Base-by-base conservation (phyloP, 2,113 vertebrate genomes). In the Procavia capensis region DNA sequence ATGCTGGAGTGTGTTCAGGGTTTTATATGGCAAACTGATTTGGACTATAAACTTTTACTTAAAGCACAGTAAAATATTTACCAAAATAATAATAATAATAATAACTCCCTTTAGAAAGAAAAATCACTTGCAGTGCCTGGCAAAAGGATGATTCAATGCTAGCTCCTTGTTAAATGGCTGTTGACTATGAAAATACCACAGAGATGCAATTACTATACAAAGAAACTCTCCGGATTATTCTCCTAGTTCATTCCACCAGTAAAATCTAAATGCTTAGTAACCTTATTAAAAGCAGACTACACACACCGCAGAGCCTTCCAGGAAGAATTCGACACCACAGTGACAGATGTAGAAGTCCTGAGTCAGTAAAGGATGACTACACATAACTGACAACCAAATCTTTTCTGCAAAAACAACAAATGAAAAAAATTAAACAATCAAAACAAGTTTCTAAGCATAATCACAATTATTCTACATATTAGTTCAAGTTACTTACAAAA, bases 161-260 rank as follows among this genome's bases (percentile, higher is more conserved):
- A 66, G 22, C 4, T 93, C 76, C 61, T 90, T 54, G 63, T 57
- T 22, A 78, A 90, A 70, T 25, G 70, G 25, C 29, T 83, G 29
- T 20, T 59, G 20, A 66, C 27, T 31, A 88, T 57, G 61, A 61
- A 91, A 95, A 70, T 31, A 75, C 1, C 78, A 80, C 2, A 93
- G 57, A 57, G 64, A 85, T 91, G 61, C 10, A 91, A 93, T 63
- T 80, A 63, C 36, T 34, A 68, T 34, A 81, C 39, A 89, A 1
- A 95, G 36, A 88, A 72, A 93, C 5, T 85, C 34, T 45, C 20
- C 50, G 61, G 43, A 36, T 85, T 92, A 57, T 31, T 36, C 74
- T 80, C 92, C 36, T 76, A 63, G 82, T 13, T 90, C 34, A 91
- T 79, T 75, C 68, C 54, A 93, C 34, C 63, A 95, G 81, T 54